Evolutionary conservation across 2,113 vertebrate genomes (phyloP).

Genomic region (Salvelinus namaycush): DNA sequence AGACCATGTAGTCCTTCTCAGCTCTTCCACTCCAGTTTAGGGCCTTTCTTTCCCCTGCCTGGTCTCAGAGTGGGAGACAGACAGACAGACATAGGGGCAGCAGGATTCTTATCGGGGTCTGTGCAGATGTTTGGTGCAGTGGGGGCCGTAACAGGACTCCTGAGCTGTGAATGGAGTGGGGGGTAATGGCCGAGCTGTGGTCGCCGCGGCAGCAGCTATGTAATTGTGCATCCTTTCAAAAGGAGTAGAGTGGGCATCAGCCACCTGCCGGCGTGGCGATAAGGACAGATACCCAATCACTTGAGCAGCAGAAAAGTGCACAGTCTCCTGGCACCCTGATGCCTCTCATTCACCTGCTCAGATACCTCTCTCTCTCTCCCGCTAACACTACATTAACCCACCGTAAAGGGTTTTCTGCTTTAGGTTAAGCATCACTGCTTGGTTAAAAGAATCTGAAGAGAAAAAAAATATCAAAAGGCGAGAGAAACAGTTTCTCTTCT

Average conservation of each 20-base stretch:
- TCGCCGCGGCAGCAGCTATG: slow-evolving; percentile 31
- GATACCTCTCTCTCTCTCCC: slow-evolving; percentile 36
- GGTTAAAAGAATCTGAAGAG: neutral
- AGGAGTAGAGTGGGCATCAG: slow-evolving; percentile 30
- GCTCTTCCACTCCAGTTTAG: slow-evolving; percentile 6
- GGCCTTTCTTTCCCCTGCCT: slow-evolving; percentile 18
- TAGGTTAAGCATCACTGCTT: slow-evolving; percentile 32
- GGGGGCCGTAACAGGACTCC: slow-evolving; percentile 50
- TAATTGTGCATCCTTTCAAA: slow-evolving; percentile 52
- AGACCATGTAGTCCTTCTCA: slow-evolving; percentile 2
- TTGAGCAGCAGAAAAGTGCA: slow-evolving; percentile 20
- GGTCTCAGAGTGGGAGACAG: slow-evolving; percentile 21
- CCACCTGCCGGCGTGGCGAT: slow-evolving; percentile 59
- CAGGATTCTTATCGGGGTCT: slow-evolving; percentile 33
- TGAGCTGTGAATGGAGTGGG: neutral
- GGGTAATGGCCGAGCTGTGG: slow-evolving; percentile 14
- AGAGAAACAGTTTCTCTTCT: too few relatives aligned
- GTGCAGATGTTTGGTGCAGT: slow-evolving; percentile 60
- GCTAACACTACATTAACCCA: neutral
- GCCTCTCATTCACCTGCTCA: slow-evolving; percentile 38
- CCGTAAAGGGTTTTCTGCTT: slow-evolving; percentile 19
- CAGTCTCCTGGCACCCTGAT: slow-evolving; percentile 34
- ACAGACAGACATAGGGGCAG: neutral
- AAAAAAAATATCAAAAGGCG: neutral
- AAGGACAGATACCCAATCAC: slow-evolving; percentile 59